Conservation (phyloP, 1,140 invertebrate genomes). For the Drosophila equinoxialis region DNA sequence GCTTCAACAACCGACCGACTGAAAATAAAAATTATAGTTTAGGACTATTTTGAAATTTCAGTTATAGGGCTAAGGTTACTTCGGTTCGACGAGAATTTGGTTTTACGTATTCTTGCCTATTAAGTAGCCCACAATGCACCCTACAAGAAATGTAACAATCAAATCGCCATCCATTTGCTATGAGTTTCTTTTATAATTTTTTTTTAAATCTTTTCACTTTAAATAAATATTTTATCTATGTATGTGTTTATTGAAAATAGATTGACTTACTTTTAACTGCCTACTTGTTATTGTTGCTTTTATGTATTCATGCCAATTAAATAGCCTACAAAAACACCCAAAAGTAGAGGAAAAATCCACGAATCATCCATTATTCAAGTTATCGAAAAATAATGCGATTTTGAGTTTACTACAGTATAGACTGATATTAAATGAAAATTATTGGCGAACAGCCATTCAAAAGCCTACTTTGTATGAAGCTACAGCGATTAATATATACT, state of each 20-base stretch:
- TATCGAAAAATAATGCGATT: background rate
- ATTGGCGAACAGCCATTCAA: background rate
- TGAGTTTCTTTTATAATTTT: background rate
- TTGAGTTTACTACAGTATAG: background rate
- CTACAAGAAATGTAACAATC: constrained; percentile 42
- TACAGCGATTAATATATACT: too few relatives aligned
- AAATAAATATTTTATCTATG: background rate
- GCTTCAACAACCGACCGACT: background rate
- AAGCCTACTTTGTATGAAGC: too few relatives aligned
- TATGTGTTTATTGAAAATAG: background rate
- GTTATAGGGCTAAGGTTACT: background rate
- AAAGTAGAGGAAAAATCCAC: constrained; percentile 23
- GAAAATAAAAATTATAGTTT: background rate
- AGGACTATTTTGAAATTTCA: background rate
- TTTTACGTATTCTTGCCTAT: constrained; percentile 35
- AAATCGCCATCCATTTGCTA: constrained; percentile 28
- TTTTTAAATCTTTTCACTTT: background rate
- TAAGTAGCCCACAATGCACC: constrained; percentile 45
- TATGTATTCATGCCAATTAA: constrained; percentile 30
- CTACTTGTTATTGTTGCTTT: background rate
- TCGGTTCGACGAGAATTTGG: background rate
- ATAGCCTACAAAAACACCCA: constrained; percentile 55
- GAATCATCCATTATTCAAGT: constrained; percentile 39
- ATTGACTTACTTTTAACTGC: background rate
- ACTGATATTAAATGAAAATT: background rate